These are phyloP conservation scores for Synanceia verrucosa DNA, from an alignment of 2,797 vertebrate species.

Conservation along the genomic window DNA sequence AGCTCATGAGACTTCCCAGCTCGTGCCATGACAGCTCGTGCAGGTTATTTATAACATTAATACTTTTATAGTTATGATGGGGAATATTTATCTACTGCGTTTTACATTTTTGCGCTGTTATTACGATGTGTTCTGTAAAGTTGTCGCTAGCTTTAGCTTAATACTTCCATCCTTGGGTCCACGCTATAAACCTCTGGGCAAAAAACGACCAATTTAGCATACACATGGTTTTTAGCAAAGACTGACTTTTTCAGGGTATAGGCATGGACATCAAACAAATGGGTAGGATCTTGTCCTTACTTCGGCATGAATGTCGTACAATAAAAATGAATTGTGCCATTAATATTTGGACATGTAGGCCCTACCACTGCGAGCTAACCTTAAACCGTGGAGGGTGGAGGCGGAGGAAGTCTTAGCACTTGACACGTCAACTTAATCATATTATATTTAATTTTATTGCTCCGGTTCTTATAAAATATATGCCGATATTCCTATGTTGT, in stretches of 20 bases:
- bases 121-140: not conserved
- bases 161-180: not conserved
- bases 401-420: no score
- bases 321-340: fast-evolving
- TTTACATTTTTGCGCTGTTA: not conserved
- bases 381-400: not conserved
- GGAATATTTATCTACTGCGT: fast-evolving
- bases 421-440: not conserved
- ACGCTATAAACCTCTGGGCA: not conserved
- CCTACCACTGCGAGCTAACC: fast-evolving
- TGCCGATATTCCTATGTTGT: not conserved
- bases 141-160: no score
- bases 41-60: no score
- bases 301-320: not conserved
- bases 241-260: fast-evolving
- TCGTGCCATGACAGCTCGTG: not conserved
- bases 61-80: no score
- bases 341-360: not conserved
- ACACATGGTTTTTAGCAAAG: not conserved
- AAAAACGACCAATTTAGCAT: not conserved
- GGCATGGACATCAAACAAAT: not conserved
- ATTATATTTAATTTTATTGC: not conserved
- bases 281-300: fast-evolving
- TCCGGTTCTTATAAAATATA: not conserved
- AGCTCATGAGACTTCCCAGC: constrained; percentile 10